Percentiles rank a stretch among this genome's conserved stretches.
These are phyloP conservation scores for Drosophila seclusa DNA, from an alignment of 2,888 invertebrate species.

Conservation along the genomic window DNA sequence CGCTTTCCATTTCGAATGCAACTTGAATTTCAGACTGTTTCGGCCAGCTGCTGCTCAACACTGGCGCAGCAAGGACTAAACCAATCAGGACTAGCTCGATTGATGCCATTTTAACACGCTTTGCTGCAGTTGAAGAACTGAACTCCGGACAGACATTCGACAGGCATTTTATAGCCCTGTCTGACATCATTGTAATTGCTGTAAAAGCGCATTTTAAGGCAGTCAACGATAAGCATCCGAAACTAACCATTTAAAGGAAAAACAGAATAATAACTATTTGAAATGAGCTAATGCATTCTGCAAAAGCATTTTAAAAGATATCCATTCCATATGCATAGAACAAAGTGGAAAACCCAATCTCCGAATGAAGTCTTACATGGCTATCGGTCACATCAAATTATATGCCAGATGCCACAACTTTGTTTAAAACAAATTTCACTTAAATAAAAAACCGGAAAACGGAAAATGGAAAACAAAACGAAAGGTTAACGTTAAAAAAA, in stretches of 20 bases:
- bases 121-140: slow-evolving; percentile 16
- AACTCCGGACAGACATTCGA: neutral
- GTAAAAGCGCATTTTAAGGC: slow-evolving; percentile 40
- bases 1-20: neutral
- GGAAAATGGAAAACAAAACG: neutral
- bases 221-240: slow-evolving; percentile 25
- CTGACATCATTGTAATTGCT: slow-evolving; percentile 41
- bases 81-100: slow-evolving; percentile 11
- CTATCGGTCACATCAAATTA: neutral
- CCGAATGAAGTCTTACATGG: neutral
- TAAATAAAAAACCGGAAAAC: neutral
- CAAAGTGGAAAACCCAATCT: neutral
- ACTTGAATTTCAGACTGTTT: neutral
- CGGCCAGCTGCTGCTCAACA: neutral
- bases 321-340: neutral
- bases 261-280: neutral
- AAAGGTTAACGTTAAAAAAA: neutral
- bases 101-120: slow-evolving; percentile 28
- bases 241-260: neutral
- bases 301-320: neutral
- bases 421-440: neutral
- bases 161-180: slow-evolving; percentile 32
- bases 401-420: neutral
- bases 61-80: slow-evolving; percentile 9
- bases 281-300: neutral